Evolutionary conservation across 2,888 invertebrate genomes (phyloP).

Genomic region (Meta bourneti): DNA sequence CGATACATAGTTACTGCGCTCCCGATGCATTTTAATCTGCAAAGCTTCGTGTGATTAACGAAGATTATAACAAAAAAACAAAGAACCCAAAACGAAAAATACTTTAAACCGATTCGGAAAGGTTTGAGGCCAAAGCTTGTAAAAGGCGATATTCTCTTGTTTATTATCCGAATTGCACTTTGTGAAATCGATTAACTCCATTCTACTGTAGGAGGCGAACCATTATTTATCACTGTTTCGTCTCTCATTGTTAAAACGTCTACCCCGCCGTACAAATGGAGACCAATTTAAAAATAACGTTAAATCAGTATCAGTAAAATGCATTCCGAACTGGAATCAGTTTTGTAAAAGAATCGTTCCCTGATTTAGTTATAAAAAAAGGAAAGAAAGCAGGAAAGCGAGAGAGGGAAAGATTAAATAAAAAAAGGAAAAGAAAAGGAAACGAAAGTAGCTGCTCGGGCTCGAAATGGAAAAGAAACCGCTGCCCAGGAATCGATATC

Average conservation of each 20-base stretch:
- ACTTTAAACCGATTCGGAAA: not conserved
- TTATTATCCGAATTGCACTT: not conserved
- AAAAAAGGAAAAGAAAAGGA: not conserved
- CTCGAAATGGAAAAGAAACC: slow-evolving; percentile 56
- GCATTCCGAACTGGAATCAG: slow-evolving; percentile 2
- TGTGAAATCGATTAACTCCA: not conserved
- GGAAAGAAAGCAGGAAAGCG: slow-evolving; percentile 16
- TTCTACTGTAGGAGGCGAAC: not conserved
- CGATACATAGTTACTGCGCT: not conserved
- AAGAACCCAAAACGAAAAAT: not conserved
- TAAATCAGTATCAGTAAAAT: slow-evolving; percentile 8
- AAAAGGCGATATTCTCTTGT: not conserved
- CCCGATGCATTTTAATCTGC: not conserved
- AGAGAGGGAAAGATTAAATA: not conserved
- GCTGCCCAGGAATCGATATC: slow-evolving; percentile 68
- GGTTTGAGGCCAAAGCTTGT: not conserved
- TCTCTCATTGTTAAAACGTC: slow-evolving; percentile 2
- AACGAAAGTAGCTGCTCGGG: slow-evolving; percentile 24
- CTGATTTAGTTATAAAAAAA: not conserved
- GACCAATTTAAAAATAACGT: slow-evolving; percentile 16
- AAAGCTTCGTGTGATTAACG: not conserved
- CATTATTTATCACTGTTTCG: slow-evolving; percentile 1
- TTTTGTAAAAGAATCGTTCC: slow-evolving; percentile 4
- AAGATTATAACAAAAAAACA: not conserved
- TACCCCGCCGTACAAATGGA: not conserved